A percentile compares a stretch with the other conserved stretches of the same genome.
These are phyloP conservation scores for Melangyna quadrimaculata DNA, from an alignment of 2,888 invertebrate genomes.

Conservation along the genomic window DNA sequence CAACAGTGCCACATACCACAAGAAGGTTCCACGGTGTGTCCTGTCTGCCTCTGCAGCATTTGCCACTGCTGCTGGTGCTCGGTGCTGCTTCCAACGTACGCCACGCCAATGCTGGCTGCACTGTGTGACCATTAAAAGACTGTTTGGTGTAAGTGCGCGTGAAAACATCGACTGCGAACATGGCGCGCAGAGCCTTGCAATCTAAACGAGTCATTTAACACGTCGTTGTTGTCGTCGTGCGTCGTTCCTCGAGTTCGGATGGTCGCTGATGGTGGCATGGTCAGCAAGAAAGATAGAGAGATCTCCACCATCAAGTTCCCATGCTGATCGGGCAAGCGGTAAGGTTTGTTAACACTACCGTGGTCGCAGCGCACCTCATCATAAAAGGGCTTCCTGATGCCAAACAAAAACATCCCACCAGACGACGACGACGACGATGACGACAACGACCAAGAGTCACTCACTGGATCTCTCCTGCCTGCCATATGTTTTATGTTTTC, in stretches of 20 bases:
- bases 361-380: constrained; percentile 53
- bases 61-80: not conserved
- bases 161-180: constrained; percentile 70
- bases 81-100: not conserved
- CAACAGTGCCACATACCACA: constrained; percentile 47
- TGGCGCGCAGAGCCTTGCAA: constrained; percentile 71
- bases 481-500: constrained; percentile 39
- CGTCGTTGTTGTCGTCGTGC: constrained; percentile 1
- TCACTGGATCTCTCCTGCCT: constrained; percentile 20
- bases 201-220: constrained; percentile 71
- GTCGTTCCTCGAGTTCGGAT: constrained; percentile 3
- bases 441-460: constrained; percentile 42
- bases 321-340: constrained; percentile 49
- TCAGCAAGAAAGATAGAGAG: not conserved
- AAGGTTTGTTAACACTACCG: constrained; percentile 58
- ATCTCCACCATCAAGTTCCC: constrained; percentile 42
- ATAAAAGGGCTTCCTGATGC: constrained; percentile 72
- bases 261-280: constrained; percentile 22
- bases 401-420: constrained; percentile 44
- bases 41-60: constrained; percentile 14
- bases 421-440: not conserved
- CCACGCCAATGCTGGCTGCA: constrained; percentile 1
- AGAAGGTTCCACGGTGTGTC: constrained; percentile 28
- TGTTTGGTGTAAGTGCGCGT: constrained; percentile 70
- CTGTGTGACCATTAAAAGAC: constrained; percentile 67